These are phyloP conservation scores for Coremacera marginata DNA, from an alignment of 2,888 invertebrate species.

Conservation along the genomic window DNA sequence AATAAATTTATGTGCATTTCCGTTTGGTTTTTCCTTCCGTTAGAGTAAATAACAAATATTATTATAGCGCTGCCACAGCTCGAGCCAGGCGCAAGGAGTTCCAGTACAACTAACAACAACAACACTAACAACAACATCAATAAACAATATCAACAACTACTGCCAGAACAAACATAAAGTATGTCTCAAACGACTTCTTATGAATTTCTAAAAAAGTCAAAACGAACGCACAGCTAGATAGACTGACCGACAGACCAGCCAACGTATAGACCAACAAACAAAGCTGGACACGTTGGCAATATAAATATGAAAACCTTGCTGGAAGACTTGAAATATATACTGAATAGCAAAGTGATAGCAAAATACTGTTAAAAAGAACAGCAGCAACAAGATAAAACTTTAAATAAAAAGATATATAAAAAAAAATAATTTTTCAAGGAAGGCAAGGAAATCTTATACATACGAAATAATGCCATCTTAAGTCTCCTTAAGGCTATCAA, in stretches of 20 bases:
- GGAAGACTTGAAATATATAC: neutral
- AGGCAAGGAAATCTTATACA: no score
- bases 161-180: constrained; percentile 26
- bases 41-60: constrained; percentile 67
- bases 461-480: no score
- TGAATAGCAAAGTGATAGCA: neutral
- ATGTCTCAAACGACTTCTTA: constrained; percentile 37
- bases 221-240: neutral
- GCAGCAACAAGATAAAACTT: neutral
- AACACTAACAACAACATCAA: constrained; percentile 23
- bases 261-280: neutral
- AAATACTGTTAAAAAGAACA: neutral
- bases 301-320: constrained; percentile 1
- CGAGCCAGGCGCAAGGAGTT: constrained; percentile 15
- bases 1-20: constrained; percentile 67
- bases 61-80: constrained; percentile 61
- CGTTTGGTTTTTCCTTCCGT: constrained; percentile 64
- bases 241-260: neutral
- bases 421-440: no score
- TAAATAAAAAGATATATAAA: neutral
- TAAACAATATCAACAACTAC: constrained; percentile 27
- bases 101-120: constrained; percentile 15
- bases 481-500: no score
- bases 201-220: constrained; percentile 26
- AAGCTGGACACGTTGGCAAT: neutral